Evolutionary conservation across 2,888 invertebrate species (phyloP), one percentile per base, ranked within the genome.

Genomic region (Leptodirus hochenwartii): DNA sequence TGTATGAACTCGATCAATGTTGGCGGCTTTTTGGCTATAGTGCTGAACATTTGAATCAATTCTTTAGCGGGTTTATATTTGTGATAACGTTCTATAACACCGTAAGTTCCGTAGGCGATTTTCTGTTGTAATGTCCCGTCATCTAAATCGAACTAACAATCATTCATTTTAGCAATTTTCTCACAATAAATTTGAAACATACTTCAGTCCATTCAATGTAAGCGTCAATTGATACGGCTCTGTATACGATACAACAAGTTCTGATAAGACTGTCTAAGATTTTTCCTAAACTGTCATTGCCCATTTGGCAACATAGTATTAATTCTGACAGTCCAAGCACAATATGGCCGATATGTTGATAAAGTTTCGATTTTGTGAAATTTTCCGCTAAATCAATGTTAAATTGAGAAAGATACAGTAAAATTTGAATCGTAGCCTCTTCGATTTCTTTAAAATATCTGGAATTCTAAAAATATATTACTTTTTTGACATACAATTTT

Each of bases 191-290:
- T 27, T n/a, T 25, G 29, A 22, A 10, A 17, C 23, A 41, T 42
- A 53, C 52, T 44, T 55, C 53, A 11, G 49, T 50, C 54, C 54
- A 55, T 25, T 39, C 30, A 37, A 47, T 47, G 35, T 8, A 8
- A 20, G 6, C 8, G 37, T 49, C 39, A 9, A 55, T 24, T 9
- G 54, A 48, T 16, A 55, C 42, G 28, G 41, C 42, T 33, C 42
- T 43, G 27, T 48, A 33, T 17, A 54, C 30, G 6, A 35, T 35
- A 29, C 39, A 40, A 16, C 44, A 39, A 4, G 44, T 37, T 17
- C 35, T 31, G 5, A 50, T 30, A 6, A n/a, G n/a, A n/a, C n/a
- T n/a, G n/a, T n/a, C n/a, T n/a, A 47, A 34, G 24, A 52, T 41
- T 33, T 37, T 38, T 25, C 32, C 35, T 25, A 45, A 36, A 12